phyloP scores from a whole-genome alignment of 1,140 invertebrate genomes.

The Drosophila punjabiensis region DNA sequence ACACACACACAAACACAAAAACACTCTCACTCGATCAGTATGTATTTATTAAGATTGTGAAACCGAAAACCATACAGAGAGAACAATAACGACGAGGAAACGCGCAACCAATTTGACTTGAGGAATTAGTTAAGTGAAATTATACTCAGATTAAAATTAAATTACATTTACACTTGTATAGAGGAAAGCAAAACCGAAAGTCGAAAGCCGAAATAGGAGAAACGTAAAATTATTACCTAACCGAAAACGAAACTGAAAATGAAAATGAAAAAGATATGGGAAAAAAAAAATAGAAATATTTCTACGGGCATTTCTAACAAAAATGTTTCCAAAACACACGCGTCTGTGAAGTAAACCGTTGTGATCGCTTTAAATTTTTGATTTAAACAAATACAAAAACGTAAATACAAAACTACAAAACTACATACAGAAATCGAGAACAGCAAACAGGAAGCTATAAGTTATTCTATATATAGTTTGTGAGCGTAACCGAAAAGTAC shows the following conservation, averaged over 20 bases:
- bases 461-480: constrained; percentile 45
- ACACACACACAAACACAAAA: constrained; percentile 2
- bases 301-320: constrained; percentile 66
- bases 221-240: constrained; percentile 33
- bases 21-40: constrained; percentile 18
- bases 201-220: constrained; percentile 31
- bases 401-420: constrained; percentile 36
- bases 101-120: constrained; percentile 41
- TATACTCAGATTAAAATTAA: constrained; percentile 47
- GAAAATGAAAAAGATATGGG: constrained; percentile 30
- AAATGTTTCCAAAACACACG: constrained; percentile 64
- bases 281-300: constrained; percentile 55
- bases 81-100: constrained; percentile 62
- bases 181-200: constrained; percentile 24
- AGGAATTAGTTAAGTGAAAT: constrained; percentile 55
- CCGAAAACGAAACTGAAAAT: constrained; percentile 29
- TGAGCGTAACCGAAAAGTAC: constrained; percentile 52
- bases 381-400: constrained; percentile 52
- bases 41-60: constrained; percentile 40
- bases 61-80: constrained; percentile 35
- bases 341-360: constrained; percentile 81
- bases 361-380: constrained; percentile 79
- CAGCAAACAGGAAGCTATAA: constrained; percentile 40
- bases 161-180: constrained; percentile 50
- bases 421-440: constrained; percentile 23